Conservation (phyloP, 2,888 invertebrate genomes). For the Oxyteleia sp. region DNA sequence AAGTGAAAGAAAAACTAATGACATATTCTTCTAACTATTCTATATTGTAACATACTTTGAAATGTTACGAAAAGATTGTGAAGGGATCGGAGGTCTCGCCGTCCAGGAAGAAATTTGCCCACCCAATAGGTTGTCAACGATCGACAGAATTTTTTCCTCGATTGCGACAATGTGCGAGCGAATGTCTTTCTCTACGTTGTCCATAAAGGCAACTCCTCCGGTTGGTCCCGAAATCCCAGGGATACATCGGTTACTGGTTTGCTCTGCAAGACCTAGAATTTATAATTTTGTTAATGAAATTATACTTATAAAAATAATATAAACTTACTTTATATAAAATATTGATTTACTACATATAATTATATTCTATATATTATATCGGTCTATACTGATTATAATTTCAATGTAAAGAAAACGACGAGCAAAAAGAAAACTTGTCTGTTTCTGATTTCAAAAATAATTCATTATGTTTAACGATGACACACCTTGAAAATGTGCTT, state of each 20-base stretch:
- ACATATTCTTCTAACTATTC: no score
- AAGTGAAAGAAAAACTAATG: no score
- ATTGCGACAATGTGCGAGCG: constrained; percentile 97
- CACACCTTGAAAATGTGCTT: constrained; percentile 90
- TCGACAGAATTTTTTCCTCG: constrained; percentile 95
- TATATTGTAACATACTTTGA: constrained; percentile 89
- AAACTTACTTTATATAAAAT: no score
- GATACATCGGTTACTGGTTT: constrained; percentile 81
- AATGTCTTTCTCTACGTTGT: constrained; percentile 93
- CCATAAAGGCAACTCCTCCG: constrained; percentile 88
- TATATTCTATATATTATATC: no score
- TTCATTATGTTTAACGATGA: no score
- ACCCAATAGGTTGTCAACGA: constrained; percentile 95
- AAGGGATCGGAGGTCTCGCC: constrained; percentile 98
- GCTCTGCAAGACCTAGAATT: constrained; percentile 83
- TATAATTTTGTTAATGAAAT: no score
- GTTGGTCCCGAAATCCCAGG: constrained; percentile 79
- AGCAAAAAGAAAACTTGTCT: no score
- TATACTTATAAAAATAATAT: no score
- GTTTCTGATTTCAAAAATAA: no score
- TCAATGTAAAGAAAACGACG: no score
- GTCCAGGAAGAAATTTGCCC: constrained; percentile 96
- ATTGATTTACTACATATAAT: constrained; percentile 36
- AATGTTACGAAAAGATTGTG: constrained; percentile 95
- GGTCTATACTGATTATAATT: constrained; percentile 4